Conservation (phyloP, 2,888 invertebrate genomes). For the Fragum sueziense region DNA sequence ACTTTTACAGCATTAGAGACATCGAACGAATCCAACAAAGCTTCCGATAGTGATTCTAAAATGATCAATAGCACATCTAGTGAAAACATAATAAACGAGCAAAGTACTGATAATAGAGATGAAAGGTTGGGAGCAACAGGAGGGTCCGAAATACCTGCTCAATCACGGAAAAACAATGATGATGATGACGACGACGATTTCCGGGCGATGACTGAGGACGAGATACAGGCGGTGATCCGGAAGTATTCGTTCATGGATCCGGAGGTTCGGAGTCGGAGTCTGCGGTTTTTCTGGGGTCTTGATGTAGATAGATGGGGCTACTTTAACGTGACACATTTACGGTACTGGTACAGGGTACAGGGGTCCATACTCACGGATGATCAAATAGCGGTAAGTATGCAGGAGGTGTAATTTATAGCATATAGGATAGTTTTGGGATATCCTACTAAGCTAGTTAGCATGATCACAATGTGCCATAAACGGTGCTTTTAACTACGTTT, state of each 20-base stretch:
- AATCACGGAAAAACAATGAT: neutral
- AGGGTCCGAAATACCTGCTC: neutral
- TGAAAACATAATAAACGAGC: neutral
- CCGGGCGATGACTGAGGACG: constrained; percentile 12
- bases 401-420: neutral
- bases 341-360: constrained; percentile 6
- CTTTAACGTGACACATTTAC: constrained; percentile 2
- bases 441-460: too few relatives aligned
- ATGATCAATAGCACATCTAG: neutral
- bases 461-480: too few relatives aligned
- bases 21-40: too few relatives aligned
- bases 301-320: constrained; percentile 14
- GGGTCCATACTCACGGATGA: neutral
- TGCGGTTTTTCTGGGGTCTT: constrained; percentile 14
- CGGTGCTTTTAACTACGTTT: too few relatives aligned
- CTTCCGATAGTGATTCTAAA: neutral
- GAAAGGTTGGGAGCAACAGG: neutral
- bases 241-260: constrained; percentile 18
- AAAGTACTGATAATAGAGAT: neutral
- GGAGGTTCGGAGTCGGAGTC: neutral
- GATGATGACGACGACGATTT: neutral
- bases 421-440: neutral
- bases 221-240: constrained; percentile 6
- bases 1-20: neutral
- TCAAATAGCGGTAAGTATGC: constrained; percentile 1